phyloP scores from a whole-genome alignment of 2,113 vertebrate species.

The Ptilorrhoa leucosticta region DNA sequence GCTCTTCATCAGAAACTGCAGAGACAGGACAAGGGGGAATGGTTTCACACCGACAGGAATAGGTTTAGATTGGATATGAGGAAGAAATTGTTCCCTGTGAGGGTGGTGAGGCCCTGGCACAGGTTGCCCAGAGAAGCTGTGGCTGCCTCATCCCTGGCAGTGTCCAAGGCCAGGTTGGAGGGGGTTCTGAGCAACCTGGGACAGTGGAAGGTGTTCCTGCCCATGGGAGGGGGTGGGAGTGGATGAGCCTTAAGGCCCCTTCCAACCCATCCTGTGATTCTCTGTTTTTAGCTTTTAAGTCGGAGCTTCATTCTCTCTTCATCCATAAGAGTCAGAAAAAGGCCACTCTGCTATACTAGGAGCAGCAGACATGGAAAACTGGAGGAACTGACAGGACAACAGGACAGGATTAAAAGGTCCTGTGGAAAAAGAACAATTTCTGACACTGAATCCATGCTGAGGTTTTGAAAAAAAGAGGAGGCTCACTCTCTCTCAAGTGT shows the following conservation, averaged over 20 bases:
- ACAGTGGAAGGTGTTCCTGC: not conserved
- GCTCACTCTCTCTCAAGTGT: not conserved
- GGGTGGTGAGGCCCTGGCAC: not conserved
- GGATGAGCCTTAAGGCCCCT: not conserved
- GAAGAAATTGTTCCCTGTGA: not conserved
- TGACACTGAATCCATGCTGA: not conserved
- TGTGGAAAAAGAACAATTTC: not conserved
- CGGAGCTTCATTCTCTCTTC: not conserved
- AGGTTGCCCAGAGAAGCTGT: not conserved
- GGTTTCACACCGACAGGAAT: not conserved
- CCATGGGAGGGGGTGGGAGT: not conserved
- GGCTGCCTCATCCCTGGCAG: not conserved
- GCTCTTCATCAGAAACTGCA: not conserved
- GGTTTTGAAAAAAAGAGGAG: not conserved
- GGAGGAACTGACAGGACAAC: not conserved
- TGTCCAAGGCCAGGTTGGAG: not conserved
- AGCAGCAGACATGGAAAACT: not conserved
- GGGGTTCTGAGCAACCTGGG: not conserved
- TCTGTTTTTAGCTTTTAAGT: not conserved
- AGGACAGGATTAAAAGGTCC: not conserved
- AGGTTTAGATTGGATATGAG: not conserved
- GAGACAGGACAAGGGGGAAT: not conserved
- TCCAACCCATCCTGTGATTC: not conserved
- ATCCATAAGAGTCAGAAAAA: rapidly evolving
- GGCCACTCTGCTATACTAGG: not conserved